Evolutionary conservation across 2,113 vertebrate species (phyloP).

Genomic region (Siphamia tubifer): DNA sequence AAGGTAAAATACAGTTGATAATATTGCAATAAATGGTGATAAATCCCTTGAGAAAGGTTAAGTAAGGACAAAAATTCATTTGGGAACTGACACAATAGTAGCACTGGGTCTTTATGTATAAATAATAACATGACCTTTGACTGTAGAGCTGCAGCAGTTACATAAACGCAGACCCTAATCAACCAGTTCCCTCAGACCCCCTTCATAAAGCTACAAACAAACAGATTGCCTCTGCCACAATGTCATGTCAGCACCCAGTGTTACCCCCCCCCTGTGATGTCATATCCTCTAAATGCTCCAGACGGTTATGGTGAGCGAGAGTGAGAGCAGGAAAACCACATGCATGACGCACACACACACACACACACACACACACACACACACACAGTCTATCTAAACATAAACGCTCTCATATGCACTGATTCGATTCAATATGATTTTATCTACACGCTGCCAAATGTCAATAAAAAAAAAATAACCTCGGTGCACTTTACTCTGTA

Average conservation of each 20-base stretch:
- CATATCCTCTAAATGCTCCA: slow-evolving; percentile 52
- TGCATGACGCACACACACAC: neutral
- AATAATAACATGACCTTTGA: slow-evolving; percentile 39
- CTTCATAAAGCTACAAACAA: slow-evolving; percentile 45
- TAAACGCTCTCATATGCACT: neutral
- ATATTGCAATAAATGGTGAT: too few species aligned
- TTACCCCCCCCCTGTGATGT: slow-evolving; percentile 52
- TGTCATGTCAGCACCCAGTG: slow-evolving; percentile 44
- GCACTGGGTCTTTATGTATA: too few species aligned
- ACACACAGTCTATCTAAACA: too few species aligned
- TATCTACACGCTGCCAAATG: too few species aligned
- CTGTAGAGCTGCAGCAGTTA: slow-evolving; percentile 38
- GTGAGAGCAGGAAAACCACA: slow-evolving; percentile 29
- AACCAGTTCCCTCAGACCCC: slow-evolving; percentile 29
- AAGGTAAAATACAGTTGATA: too few species aligned
- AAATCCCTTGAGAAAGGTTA: too few species aligned
- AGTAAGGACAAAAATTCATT: too few species aligned
- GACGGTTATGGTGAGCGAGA: slow-evolving; percentile 46
- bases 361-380: neutral
- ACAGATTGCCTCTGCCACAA: slow-evolving; percentile 44
- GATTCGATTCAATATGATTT: too few species aligned
- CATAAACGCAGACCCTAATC: slow-evolving; percentile 46
- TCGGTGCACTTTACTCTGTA: too few species aligned
- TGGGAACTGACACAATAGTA: too few species aligned
- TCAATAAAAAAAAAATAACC: too few species aligned